These are phyloP conservation scores for Dolomedes plantarius DNA, from an alignment of 2,888 invertebrate species.

Conservation along the genomic window DNA sequence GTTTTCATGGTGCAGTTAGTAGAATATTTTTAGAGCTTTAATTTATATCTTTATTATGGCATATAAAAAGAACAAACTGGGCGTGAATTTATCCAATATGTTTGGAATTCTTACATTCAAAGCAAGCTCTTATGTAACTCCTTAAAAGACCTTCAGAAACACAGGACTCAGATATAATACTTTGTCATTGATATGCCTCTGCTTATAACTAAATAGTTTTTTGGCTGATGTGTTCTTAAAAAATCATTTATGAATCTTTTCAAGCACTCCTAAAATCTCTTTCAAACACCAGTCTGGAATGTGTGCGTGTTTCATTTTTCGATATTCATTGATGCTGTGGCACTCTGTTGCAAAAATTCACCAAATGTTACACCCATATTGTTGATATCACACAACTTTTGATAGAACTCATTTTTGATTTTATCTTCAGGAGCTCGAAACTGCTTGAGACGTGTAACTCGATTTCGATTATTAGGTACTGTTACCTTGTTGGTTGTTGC, in stretches of 20 bases:
- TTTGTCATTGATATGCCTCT: not conserved
- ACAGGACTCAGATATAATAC: too few relatives aligned
- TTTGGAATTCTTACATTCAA: too few relatives aligned
- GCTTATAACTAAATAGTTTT: not conserved
- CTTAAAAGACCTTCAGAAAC: too few relatives aligned
- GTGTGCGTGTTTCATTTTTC: conserved; percentile 63
- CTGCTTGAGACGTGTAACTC: conserved; percentile 59
- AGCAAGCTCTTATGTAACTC: too few relatives aligned
- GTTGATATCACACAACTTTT: conserved; percentile 62
- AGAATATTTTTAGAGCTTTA: too few relatives aligned
- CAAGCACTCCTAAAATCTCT: conserved; percentile 46
- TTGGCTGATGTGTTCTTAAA: not conserved
- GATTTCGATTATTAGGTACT: conserved; percentile 41
- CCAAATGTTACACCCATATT: conserved; percentile 55
- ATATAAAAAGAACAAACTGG: too few relatives aligned
- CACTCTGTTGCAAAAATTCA: conserved; percentile 48
- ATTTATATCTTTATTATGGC: too few relatives aligned
- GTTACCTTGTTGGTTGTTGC: not conserved
- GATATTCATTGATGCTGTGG: conserved; percentile 24
- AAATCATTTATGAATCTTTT: conserved; percentile 51
- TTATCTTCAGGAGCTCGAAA: conserved; percentile 49
- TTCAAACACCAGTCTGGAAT: conserved; percentile 25
- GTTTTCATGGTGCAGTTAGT: too few relatives aligned
- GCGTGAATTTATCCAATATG: too few relatives aligned
- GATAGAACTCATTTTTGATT: conserved; percentile 62